Conservation (phyloP, 1,140 invertebrate genomes). For the Aphaenogaster ashmeadi region DNA sequence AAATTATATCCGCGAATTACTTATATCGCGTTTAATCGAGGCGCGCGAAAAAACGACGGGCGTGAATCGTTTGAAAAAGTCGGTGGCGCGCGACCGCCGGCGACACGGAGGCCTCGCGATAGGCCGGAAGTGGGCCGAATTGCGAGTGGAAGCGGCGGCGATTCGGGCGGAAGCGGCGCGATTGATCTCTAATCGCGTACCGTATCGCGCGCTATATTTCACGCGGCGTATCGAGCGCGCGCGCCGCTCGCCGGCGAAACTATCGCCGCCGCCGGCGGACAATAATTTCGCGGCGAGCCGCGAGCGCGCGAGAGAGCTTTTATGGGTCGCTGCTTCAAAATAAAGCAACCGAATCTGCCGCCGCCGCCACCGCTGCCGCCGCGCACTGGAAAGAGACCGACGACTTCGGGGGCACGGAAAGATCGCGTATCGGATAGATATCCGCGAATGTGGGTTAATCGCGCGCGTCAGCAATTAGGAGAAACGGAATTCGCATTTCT, state of each 20-base stretch:
- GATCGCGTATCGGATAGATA: slow-evolving; percentile 33
- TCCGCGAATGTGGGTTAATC: slow-evolving; percentile 27
- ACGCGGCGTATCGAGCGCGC: slow-evolving; percentile 47
- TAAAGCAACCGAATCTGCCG: slow-evolving; percentile 77
- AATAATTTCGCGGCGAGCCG: slow-evolving; percentile 31
- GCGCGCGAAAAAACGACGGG: neutral
- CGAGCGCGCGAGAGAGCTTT: slow-evolving; percentile 66
- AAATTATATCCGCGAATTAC: neutral
- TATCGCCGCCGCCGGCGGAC: slow-evolving; percentile 29
- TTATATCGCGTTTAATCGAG: neutral
- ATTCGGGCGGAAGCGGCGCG: slow-evolving; percentile 61
- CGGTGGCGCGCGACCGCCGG: neutral
- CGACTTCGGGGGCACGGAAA: neutral
- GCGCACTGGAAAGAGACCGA: slow-evolving; percentile 38
- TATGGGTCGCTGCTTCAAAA: slow-evolving; percentile 80
- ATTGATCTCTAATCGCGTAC: slow-evolving; percentile 63
- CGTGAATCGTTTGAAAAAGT: neutral
- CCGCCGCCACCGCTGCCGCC: slow-evolving; percentile 38
- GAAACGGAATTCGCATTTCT: slow-evolving; percentile 15
- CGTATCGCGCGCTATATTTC: slow-evolving; percentile 63
- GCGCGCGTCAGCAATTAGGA: slow-evolving; percentile 34
- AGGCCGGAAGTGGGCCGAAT: slow-evolving; percentile 43
- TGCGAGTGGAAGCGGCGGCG: slow-evolving; percentile 52
- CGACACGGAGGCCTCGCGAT: neutral
- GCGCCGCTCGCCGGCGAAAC: slow-evolving; percentile 17